These are phyloP conservation scores for Cygnus atratus DNA, from an alignment of 2,113 vertebrate genomes.

Conservation along the genomic window DNA sequence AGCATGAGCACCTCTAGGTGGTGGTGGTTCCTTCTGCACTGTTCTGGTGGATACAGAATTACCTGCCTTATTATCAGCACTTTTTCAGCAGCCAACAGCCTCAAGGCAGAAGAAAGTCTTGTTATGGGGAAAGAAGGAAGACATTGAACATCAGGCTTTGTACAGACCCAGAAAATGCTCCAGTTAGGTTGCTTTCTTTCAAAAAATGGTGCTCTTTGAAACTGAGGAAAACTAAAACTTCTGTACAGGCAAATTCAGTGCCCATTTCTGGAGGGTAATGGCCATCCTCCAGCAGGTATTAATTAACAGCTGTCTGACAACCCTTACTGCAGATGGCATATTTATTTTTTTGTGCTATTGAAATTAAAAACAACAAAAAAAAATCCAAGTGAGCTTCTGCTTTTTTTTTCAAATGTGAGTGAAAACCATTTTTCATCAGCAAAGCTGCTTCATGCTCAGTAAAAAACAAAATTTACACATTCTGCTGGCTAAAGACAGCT, in stretches of 20 bases:
- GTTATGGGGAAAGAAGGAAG: background rate
- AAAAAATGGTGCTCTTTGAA: background rate
- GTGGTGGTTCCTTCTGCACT: fast-evolving
- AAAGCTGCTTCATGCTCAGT: background rate
- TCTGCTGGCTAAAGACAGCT: background rate
- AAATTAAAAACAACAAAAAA: background rate
- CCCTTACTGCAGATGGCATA: background rate
- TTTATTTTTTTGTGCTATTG: background rate
- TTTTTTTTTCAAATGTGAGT: background rate
- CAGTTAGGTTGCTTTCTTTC: background rate
- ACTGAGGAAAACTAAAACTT: background rate
- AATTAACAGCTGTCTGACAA: background rate
- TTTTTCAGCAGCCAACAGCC: background rate
- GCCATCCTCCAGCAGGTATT: background rate
- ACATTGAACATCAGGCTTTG: background rate
- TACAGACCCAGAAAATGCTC: background rate
- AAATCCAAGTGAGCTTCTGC: background rate
- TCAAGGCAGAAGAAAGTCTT: background rate
- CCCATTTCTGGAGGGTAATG: background rate
- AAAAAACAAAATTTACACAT: background rate
- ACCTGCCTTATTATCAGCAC: background rate
- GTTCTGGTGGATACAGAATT: background rate
- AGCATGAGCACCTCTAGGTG: background rate
- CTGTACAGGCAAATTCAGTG: background rate
- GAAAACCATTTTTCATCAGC: background rate